Base-by-base conservation (phyloP, 2,888 invertebrate genomes). In the Ectemnius lituratus region DNA sequence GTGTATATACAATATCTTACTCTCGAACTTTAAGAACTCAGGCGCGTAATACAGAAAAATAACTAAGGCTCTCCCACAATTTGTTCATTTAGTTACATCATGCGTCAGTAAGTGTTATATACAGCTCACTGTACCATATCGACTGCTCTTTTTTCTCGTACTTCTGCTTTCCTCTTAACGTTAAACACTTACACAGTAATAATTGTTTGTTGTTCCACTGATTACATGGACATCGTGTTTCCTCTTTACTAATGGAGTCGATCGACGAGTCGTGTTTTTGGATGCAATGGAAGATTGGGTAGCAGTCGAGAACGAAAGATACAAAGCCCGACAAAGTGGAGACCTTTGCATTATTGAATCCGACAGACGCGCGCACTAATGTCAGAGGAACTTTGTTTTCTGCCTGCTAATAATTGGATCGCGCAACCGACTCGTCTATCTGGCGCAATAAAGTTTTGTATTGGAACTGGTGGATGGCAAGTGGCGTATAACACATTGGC, bases 1-100 rank as follows among this genome's bases (percentile, higher is more conserved):
- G 61, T 69, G 66, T 80, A 74, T 82, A 71, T 80, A 82, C 73
- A 82, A 75, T 82, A 82, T 82, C 72, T 82, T 79, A 79, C 23
- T 81, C 80, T 80, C 76, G 78, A 76, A 47, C 49, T 74, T 82
- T 74, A 77, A 80, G 49, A 79, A 79, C 70, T 75, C 70, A 79
- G 58, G 72, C 64, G 64, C 65, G 73, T 47, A 69, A 80, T 76
- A 74, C 70, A 78, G 73, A 60, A 77, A 73, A 74, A 76, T 82
- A 79, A 82, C 73, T 73, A 73, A 76, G 66, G 63, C 56, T 78
- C 60, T 79, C 52, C 62, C 58, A 20, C 64, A 64, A 23, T 23
- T 23, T 23, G 23, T 78, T 75, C 75, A 46, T 78, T 45, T 18
- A 70, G 23, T 76, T 70, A 62, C 60, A 67, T 46, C 57, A 72